A percentile compares a stretch with the other conserved stretches of the same genome.
Evolutionary conservation across 2,797 vertebrate genomes (phyloP).

Genomic region (Columba guinea): DNA sequence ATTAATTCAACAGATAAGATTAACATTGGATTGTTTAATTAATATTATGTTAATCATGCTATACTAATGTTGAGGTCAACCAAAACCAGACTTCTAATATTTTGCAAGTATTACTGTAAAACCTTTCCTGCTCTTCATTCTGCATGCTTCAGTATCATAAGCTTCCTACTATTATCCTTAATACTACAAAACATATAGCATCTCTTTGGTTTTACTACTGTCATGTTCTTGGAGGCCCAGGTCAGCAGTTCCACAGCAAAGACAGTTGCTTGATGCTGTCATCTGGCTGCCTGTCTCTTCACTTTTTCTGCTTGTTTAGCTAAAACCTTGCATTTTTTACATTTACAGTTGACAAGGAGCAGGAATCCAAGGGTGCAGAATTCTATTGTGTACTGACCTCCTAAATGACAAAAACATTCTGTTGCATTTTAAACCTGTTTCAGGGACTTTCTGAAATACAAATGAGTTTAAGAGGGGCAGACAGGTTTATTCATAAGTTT

Average conservation of each 20-base stretch:
- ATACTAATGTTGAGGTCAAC: background rate
- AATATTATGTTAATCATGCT: background rate
- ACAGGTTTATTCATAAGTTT: background rate
- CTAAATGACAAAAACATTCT: background rate
- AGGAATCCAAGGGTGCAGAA: background rate
- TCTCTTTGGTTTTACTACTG: background rate
- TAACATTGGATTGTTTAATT: background rate
- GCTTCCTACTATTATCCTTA: background rate
- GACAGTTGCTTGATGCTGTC: background rate
- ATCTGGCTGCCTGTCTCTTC: background rate
- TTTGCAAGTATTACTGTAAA: background rate
- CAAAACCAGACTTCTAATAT: background rate
- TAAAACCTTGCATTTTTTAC: background rate
- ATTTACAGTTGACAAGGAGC: background rate
- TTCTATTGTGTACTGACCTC: background rate
- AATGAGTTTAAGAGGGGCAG: background rate
- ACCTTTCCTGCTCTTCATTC: background rate
- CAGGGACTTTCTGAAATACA: background rate
- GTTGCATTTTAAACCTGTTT: background rate
- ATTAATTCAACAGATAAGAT: background rate
- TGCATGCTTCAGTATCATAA: background rate
- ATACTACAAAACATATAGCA: background rate
- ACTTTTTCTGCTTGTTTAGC: background rate
- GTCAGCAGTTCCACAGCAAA: background rate
- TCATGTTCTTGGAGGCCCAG: background rate